Evolutionary conservation across 2,888 invertebrate species (phyloP).

Genomic region (Bellardia pandia): DNA sequence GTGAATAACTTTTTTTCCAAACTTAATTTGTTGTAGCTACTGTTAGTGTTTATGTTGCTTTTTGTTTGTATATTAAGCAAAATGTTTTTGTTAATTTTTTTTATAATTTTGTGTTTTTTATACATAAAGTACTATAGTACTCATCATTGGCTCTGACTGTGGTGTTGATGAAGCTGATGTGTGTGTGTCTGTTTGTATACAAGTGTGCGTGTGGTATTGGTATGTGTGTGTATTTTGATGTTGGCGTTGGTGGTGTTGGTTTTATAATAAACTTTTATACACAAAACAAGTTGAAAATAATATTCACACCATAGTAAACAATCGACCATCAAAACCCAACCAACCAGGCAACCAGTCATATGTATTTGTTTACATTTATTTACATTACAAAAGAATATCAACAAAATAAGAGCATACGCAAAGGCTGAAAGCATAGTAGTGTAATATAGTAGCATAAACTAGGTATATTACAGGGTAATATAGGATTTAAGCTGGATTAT

Average conservation of each 20-base stretch:
- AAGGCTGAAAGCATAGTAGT: background rate
- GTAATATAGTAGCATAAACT: background rate
- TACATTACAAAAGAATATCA: constrained; percentile 60
- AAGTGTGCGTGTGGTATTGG: constrained; percentile 3
- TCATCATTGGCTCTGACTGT: constrained; percentile 35
- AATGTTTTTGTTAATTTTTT: constrained; percentile 16
- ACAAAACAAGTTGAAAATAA: constrained; percentile 61
- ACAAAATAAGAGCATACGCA: background rate
- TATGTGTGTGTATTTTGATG: background rate
- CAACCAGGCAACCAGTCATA: constrained; percentile 47
- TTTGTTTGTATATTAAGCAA: constrained; percentile 24
- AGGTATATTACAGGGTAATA: background rate
- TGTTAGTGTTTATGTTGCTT: constrained; percentile 3
- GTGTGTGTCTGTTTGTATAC: background rate
- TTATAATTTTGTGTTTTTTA: background rate
- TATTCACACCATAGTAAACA: constrained; percentile 60
- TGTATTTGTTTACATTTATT: constrained; percentile 51
- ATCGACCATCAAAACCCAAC: constrained; percentile 49
- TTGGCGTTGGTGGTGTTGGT: constrained; percentile 50
- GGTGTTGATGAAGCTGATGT: constrained; percentile 7
- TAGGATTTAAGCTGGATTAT: background rate
- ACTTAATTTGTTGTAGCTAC: constrained; percentile 12
- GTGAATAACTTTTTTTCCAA: constrained; percentile 38
- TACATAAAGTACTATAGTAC: background rate
- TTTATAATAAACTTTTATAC: constrained; percentile 60